phyloP scores from a whole-genome alignment of 2,888 invertebrate species.

The Melanotus villosus region DNA sequence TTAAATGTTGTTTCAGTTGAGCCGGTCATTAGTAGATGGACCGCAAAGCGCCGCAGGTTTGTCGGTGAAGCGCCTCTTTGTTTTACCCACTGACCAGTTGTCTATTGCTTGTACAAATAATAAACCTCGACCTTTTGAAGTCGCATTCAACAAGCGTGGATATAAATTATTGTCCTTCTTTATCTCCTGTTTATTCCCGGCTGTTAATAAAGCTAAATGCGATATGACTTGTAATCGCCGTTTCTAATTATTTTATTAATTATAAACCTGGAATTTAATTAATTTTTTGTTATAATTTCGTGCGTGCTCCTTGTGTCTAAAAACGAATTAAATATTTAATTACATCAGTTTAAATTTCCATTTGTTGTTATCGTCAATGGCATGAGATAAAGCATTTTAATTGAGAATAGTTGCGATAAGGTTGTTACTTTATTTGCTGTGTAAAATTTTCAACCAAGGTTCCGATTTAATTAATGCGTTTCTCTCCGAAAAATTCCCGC shows the following conservation, averaged over 20 bases:
- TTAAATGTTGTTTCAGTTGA: constrained; percentile 67
- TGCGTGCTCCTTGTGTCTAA: background rate
- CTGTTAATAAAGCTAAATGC: background rate
- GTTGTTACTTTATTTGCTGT: constrained; percentile 28
- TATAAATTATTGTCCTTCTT: constrained; percentile 20
- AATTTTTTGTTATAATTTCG: constrained; percentile 18
- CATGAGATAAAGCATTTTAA: constrained; percentile 29
- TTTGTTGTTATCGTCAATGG: constrained; percentile 3
- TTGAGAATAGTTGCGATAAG: constrained; percentile 29
- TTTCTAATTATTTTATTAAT: background rate
- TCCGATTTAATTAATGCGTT: constrained; percentile 45
- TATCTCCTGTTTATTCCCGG: background rate
- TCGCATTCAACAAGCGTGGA: constrained; percentile 28
- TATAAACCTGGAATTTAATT: background rate
- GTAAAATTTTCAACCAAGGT: constrained; percentile 31
- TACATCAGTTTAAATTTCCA: constrained; percentile 12
- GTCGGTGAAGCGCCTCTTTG: constrained; percentile 49
- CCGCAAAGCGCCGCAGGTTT: constrained; percentile 62
- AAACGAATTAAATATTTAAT: constrained; percentile 23
- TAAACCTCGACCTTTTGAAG: constrained; percentile 38
- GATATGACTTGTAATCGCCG: background rate
- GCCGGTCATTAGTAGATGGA: constrained; percentile 65
- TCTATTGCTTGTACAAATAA: constrained; percentile 47
- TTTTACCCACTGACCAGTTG: constrained; percentile 45
- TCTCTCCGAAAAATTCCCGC: constrained; percentile 48